Percentiles rank a stretch among this genome's conserved stretches.
Evolutionary conservation across 2,888 invertebrate genomes (phyloP).

Genomic region (Malachius bipustulatus): DNA sequence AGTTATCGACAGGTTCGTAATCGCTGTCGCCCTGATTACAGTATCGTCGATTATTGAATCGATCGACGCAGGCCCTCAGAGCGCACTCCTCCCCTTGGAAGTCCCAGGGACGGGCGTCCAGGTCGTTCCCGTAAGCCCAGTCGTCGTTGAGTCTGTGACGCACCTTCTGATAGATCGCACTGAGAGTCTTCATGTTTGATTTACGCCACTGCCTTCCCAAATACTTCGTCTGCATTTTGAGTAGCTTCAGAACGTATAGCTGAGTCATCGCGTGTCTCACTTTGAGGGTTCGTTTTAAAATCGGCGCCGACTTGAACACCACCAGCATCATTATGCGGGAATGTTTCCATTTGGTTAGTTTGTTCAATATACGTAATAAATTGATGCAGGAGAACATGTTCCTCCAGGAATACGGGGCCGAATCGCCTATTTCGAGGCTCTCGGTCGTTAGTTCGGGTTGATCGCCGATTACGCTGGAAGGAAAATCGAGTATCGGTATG

Average conservation of each 20-base stretch:
- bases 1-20: constrained; percentile 61
- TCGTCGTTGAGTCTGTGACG: constrained; percentile 95
- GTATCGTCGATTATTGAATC: constrained; percentile 90
- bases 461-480: constrained; percentile 90
- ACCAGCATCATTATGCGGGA: constrained; percentile 99
- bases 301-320: constrained; percentile 98
- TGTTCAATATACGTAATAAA: constrained; percentile 89
- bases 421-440: constrained; percentile 74
- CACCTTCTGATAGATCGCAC: constrained; percentile 96
- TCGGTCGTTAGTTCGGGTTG: constrained; percentile 89
- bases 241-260: constrained; percentile 88
- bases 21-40: constrained; percentile 39
- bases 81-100: constrained; percentile 96
- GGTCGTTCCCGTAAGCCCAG: constrained; percentile 98
- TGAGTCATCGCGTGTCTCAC: constrained; percentile 95
- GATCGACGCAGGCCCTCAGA: constrained; percentile 84
- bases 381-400: constrained; percentile 98
- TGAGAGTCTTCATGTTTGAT: constrained; percentile 98
- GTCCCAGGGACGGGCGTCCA: constrained; percentile 97
- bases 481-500: constrained; percentile 89
- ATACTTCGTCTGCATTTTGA: constrained; percentile 99
- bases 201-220: constrained; percentile 98
- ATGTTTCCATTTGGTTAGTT: constrained; percentile 98
- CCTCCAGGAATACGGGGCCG: constrained; percentile 87
- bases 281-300: constrained; percentile 90